phyloP scores from a whole-genome alignment of 2,888 invertebrate species.

The Agrilus mali region DNA sequence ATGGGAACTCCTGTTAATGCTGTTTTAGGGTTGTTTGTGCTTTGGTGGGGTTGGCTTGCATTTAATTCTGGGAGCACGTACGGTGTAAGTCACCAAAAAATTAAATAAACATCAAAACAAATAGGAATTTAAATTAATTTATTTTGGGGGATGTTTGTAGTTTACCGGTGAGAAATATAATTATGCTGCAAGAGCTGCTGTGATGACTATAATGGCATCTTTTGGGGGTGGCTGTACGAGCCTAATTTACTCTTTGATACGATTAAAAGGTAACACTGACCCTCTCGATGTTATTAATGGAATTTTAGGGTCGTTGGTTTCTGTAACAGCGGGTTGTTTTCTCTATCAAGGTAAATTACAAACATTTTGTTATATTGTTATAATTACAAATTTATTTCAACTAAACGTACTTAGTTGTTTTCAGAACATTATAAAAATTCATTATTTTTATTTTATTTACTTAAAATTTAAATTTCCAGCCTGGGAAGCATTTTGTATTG shows the following conservation, averaged over 20 bases:
- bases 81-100: conserved; percentile 46
- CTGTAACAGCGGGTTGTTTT: conserved; percentile 81
- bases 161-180: conserved; percentile 81
- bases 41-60: conserved; percentile 97
- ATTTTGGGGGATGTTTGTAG: conserved; percentile 18
- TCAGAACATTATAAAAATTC: neutral
- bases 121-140: too few species aligned
- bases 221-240: conserved; percentile 79
- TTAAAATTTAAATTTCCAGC: conserved; percentile 29
- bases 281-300: conserved; percentile 82
- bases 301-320: conserved; percentile 74
- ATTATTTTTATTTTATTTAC: too few species aligned
- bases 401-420: too few species aligned
- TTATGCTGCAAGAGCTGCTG: conserved; percentile 79
- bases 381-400: too few species aligned
- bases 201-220: conserved; percentile 82
- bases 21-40: conserved; percentile 79
- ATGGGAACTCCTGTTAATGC: conserved; percentile 84
- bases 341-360: conserved; percentile 45
- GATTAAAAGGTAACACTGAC: conserved; percentile 59
- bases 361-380: too few species aligned
- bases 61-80: conserved; percentile 89
- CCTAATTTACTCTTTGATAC: conserved; percentile 48
- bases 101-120: too few species aligned
- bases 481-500: conserved; percentile 79